Percentiles rank a stretch among this genome's conserved stretches.
Conservation (phyloP, 2,888 invertebrate genomes). For the Pharmacophagus antenor region DNA sequence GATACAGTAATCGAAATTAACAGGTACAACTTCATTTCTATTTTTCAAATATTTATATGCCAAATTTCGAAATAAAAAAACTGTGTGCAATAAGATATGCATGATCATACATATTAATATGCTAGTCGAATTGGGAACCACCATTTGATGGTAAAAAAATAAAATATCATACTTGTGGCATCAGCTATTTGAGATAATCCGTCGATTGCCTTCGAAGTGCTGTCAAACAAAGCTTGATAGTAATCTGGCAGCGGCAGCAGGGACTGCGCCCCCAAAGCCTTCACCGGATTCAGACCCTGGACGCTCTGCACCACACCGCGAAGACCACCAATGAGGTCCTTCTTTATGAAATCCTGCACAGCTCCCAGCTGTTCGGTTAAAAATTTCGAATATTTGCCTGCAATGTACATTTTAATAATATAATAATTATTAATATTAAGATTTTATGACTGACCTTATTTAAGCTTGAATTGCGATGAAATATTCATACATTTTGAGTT, state of each 20-base stretch:
- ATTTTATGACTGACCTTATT: background rate
- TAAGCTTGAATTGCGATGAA: background rate
- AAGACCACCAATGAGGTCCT: conserved; percentile 65
- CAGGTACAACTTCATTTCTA: no score
- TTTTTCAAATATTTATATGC: no score
- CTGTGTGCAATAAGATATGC: no score
- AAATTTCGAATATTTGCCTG: conserved; percentile 67
- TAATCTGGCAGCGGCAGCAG: conserved; percentile 59
- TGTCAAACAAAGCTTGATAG: conserved; percentile 61
- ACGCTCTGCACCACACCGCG: conserved; percentile 55
- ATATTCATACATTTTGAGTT: no score
- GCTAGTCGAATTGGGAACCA: no score
- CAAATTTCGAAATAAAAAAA: no score
- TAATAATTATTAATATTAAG: no score
- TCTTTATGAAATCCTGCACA: conserved; percentile 67
- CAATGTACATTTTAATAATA: background rate
- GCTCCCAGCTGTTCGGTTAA: conserved; percentile 51
- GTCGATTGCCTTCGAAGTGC: conserved; percentile 56
- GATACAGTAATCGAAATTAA: no score
- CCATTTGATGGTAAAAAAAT: no score
- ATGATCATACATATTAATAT: no score
- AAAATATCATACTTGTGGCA: conserved; percentile 69
- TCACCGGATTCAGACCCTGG: conserved; percentile 54
- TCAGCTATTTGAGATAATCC: conserved; percentile 81
- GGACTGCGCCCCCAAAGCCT: conserved; percentile 41